A percentile compares a stretch with the other conserved stretches of the same genome.
phyloP scores from a whole-genome alignment of 2,888 invertebrate genomes.

The Lampropteryx suffumata region DNA sequence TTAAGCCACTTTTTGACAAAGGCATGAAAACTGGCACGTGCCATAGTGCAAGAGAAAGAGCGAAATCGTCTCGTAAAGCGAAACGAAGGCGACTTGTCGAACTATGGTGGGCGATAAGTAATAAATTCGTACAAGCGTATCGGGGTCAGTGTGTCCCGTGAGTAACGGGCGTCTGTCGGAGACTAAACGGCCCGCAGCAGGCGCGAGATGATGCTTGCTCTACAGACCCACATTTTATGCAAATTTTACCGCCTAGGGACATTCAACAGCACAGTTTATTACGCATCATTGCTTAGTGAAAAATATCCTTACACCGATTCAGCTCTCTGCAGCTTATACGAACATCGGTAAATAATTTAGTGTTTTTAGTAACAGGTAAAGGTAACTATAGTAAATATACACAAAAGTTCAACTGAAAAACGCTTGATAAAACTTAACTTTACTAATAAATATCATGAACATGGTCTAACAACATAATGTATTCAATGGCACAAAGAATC shows the following conservation, averaged over 20 bases:
- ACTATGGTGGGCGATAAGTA: conserved; percentile 44
- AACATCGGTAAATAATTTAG: conserved; percentile 7
- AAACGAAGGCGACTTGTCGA: conserved; percentile 36
- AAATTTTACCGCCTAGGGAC: conserved; percentile 50
- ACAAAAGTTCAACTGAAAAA: too few species aligned
- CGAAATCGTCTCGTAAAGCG: conserved; percentile 19
- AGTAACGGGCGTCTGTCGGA: conserved; percentile 67
- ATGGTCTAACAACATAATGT: conserved; percentile 12
- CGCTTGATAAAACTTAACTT: too few species aligned
- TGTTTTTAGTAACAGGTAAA: too few species aligned
- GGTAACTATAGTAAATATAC: too few species aligned
- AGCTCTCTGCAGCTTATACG: neutral
- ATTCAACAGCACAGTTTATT: conserved; percentile 42
- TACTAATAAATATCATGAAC: too few species aligned
- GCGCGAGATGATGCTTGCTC: conserved; percentile 41
- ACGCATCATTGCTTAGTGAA: conserved; percentile 47
- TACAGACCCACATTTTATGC: conserved; percentile 58
- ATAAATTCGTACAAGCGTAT: conserved; percentile 56
- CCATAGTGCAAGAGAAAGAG: conserved; percentile 12
- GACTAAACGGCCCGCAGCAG: conserved; percentile 42
- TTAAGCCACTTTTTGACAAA: conserved; percentile 11
- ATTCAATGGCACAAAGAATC: conserved; percentile 8
- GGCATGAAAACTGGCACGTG: conserved; percentile 7
- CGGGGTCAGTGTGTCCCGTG: conserved; percentile 70
- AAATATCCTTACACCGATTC: conserved; percentile 37